Conservation (phyloP, 2,797 vertebrate genomes). For the Rhincodon typus region DNA sequence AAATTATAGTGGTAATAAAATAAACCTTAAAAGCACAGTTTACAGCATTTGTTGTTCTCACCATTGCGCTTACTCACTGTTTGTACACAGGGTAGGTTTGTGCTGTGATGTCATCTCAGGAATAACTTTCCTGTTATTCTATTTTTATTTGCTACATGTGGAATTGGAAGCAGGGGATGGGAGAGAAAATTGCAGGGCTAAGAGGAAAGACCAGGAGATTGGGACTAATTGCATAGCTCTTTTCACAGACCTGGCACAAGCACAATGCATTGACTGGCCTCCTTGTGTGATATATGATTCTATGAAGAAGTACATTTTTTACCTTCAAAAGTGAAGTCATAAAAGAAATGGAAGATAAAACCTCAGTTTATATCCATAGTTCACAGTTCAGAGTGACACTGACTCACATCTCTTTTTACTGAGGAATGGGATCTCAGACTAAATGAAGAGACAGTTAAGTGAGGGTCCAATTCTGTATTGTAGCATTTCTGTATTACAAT, state of each 20-base stretch:
- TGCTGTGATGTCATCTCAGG: neutral
- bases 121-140: neutral
- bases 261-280: neutral
- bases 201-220: neutral
- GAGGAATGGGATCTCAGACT: neutral
- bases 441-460: neutral
- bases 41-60: slow-evolving; percentile 26
- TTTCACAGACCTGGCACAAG: neutral
- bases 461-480: neutral
- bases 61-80: neutral
- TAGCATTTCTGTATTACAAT: neutral
- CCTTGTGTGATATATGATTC: neutral
- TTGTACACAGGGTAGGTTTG: neutral
- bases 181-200: neutral
- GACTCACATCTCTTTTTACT: neutral
- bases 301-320: neutral
- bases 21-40: neutral
- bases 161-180: neutral
- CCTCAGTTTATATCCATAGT: neutral
- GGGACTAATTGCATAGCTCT: neutral
- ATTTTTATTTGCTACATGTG: slow-evolving; percentile 7
- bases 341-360: neutral
- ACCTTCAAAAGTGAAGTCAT: neutral
- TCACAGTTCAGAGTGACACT: too few relatives aligned
- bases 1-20: neutral